Evolutionary conservation across 2,113 vertebrate genomes (phyloP), one percentile per base, ranked within the genome.

Genomic region (Ptilorrhoa leucosticta): DNA sequence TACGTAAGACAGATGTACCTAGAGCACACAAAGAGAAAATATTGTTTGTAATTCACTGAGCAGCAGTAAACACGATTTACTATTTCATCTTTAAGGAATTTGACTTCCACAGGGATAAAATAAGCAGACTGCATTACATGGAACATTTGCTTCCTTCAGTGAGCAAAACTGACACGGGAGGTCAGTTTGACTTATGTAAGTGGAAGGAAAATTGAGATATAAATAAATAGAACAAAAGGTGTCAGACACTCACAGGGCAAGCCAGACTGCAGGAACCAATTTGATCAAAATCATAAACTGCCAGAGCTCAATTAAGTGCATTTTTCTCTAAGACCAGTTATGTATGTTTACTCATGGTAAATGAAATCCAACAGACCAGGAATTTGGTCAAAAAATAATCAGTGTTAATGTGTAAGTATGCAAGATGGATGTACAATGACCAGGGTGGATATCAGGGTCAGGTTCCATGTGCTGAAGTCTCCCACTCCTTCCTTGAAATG

Each of bases 1-100:
- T 63, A 99, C 95, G 53, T 99, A 99, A 13, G 99, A 99, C 93
- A 99, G 98, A 82, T 98, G 98, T 93, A 98, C 98, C 99, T 99
- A 94, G 51, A 69, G 58, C 81, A 95, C 16, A 95, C 39, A 94
- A 28, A 94, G 66, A 83, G 81, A 96, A 91, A 97, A 51, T 30
- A 95, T 3, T 72, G 33, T 72, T 58, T 42, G 54, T 87, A 81
- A 96, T 56, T 89, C 70, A 94, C 79, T 89, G 56, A 89, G 86
- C 63, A 94, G 33, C 42, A 85, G 44, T 85, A 70, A 83, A 94
- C 30, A 16, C 5, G 31, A 93, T 54, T 75, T 75, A 44, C 27
- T 71, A 37, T 63, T 71, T 42, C 47, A 85, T 51, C 92, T 83
- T 53, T 71, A 48, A 73, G 51, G 71, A 91, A 79, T 37, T 65